Conservation (phyloP, 2,888 invertebrate genomes). For the Polydrusus tereticollis region DNA sequence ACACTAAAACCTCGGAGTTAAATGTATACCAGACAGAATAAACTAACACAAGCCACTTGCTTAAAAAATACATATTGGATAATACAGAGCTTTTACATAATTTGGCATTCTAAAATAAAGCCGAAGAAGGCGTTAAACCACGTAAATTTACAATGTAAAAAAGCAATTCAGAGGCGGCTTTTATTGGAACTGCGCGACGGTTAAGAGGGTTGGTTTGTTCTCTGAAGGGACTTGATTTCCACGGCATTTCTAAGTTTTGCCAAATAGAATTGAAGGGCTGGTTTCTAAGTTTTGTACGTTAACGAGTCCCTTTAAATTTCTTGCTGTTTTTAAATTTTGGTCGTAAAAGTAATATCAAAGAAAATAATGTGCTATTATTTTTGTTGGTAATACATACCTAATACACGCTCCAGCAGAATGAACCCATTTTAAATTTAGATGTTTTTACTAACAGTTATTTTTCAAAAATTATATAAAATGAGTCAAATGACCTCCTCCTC, state of each 20-base stretch:
- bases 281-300: conserved; percentile 25
- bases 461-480: too few relatives aligned
- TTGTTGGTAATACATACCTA: too few relatives aligned
- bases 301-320: conserved; percentile 22
- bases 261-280: conserved; percentile 26
- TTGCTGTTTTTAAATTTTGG: conserved; percentile 3
- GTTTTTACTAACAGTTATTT: too few relatives aligned
- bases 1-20: too few relatives aligned
- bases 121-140: background rate
- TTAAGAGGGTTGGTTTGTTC: conserved; percentile 32
- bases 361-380: too few relatives aligned
- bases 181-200: conserved; percentile 21
- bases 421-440: too few relatives aligned
- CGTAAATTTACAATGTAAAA: conserved; percentile 19
- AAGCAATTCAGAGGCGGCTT: conserved; percentile 28
- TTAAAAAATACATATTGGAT: background rate
- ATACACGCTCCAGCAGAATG: too few relatives aligned
- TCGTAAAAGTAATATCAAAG: background rate
- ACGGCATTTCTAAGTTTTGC: conserved; percentile 20
- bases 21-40: background rate
- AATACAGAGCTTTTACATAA: conserved; percentile 5
- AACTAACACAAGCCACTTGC: background rate
- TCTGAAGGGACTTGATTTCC: conserved; percentile 21
- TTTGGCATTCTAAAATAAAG: background rate
- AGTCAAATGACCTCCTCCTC: too few relatives aligned